phyloP scores from a whole-genome alignment of 1,140 invertebrate genomes.

The Sesamia nonagrioides region DNA sequence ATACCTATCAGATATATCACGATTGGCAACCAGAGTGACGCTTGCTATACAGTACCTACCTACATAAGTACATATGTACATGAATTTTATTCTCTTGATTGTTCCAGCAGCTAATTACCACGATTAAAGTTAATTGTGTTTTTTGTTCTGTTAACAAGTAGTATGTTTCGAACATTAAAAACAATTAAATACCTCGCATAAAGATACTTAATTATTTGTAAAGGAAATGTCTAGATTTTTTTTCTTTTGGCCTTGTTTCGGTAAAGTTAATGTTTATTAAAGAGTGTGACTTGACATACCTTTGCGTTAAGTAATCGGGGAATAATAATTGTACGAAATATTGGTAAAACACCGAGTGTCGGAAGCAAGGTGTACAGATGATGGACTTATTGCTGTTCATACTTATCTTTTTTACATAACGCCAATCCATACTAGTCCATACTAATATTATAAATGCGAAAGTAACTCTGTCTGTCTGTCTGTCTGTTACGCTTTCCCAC shows the following conservation, averaged over 20 bases:
- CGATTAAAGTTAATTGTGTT: slow-evolving; percentile 36
- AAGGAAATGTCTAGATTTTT: slow-evolving; percentile 11
- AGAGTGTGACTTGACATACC: slow-evolving; percentile 4
- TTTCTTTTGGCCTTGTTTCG: slow-evolving; percentile 15
- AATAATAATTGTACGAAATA: no score
- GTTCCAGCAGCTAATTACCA: slow-evolving; percentile 5
- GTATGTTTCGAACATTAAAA: slow-evolving; percentile 11
- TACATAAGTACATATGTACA: not conserved
- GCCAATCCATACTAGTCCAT: no score
- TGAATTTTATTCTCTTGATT: slow-evolving; percentile 13
- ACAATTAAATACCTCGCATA: slow-evolving; percentile 41
- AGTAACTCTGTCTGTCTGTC: no score
- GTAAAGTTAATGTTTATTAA: slow-evolving; percentile 1
- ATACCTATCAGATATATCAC: no score
- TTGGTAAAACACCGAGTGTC: no score
- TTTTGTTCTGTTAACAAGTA: slow-evolving; percentile 24
- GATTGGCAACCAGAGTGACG: no score
- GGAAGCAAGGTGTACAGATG: no score
- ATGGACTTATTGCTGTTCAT: no score
- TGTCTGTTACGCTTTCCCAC: no score
- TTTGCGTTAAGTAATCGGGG: not conserved
- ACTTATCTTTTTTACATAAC: no score
- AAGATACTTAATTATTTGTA: slow-evolving; percentile 38
- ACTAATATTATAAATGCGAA: no score
- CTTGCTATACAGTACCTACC: not conserved